phyloP scores from a whole-genome alignment of 64 coral and sea anemone genomes.

The Cladopsammia gracilis region DNA sequence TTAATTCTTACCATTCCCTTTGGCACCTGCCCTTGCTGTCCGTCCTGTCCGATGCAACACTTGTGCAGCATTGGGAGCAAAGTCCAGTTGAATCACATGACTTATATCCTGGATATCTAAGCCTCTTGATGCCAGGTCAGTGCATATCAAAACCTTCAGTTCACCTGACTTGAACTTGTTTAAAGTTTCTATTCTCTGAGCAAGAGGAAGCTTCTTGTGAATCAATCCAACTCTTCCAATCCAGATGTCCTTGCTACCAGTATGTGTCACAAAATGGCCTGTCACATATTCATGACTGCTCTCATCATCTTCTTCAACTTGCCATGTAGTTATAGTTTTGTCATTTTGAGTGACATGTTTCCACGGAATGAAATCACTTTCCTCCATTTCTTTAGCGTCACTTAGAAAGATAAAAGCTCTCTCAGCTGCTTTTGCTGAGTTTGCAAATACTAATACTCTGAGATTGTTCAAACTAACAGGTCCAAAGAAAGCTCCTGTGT shows the following conservation, averaged over 20 bases:
- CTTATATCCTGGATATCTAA: conserved; percentile 92
- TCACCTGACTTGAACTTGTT: conserved; percentile 71
- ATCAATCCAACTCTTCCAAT: conserved; percentile 61
- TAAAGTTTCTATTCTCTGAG: conserved; percentile 72
- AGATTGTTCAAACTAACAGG: conserved; percentile 18
- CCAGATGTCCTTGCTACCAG: conserved; percentile 40
- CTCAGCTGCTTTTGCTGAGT: conserved; percentile 66
- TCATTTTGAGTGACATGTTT: conserved; percentile 17
- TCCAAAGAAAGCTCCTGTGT: not conserved
- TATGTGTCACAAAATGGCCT: not conserved
- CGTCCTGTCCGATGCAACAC: conserved; percentile 90
- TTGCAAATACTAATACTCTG: conserved; percentile 87
- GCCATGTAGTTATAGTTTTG: not conserved
- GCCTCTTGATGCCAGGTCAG: conserved; percentile 94
- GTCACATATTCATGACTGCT: not conserved
- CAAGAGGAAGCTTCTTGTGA: conserved; percentile 68
- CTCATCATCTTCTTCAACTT: not conserved
- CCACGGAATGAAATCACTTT: not conserved
- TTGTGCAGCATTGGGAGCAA: conserved; percentile 84
- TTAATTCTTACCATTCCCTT: conserved; percentile 74
- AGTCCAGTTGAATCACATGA: conserved; percentile 97
- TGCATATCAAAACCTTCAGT: conserved; percentile 83
- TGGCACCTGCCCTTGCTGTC: conserved; percentile 87
- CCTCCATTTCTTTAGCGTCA: not conserved
- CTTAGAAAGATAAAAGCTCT: conserved; percentile 81